Percentiles rank a stretch among this genome's conserved stretches.
These are phyloP conservation scores for Lobophora halterata DNA, from an alignment of 2,888 invertebrate genomes.

Conservation along the genomic window DNA sequence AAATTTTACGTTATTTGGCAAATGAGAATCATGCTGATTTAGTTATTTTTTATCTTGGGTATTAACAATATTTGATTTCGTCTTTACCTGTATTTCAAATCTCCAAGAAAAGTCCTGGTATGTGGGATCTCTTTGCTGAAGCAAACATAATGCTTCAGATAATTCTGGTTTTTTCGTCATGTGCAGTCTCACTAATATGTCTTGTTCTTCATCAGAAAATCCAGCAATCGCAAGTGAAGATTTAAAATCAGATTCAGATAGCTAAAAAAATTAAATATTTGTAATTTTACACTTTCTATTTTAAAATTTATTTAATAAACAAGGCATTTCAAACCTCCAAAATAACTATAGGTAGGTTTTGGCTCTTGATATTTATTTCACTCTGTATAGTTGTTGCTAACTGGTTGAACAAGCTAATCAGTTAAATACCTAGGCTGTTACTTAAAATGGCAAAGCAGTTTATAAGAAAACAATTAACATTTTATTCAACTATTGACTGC, in stretches of 20 bases:
- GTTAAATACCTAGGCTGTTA: no score
- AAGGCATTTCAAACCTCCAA: no score
- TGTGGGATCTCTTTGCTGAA: constrained; percentile 61
- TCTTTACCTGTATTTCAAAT: constrained; percentile 67
- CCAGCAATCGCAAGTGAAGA: constrained; percentile 75
- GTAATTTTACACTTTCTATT: no score
- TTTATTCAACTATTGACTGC: no score
- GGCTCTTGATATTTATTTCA: no score
- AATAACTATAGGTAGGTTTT: no score
- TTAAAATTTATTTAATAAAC: neutral
- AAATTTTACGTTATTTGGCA: neutral
- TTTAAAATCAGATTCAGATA: constrained; percentile 66
- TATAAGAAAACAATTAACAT: no score
- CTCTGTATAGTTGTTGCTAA: no score
- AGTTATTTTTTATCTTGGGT: neutral
- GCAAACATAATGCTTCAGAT: constrained; percentile 66
- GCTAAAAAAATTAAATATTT: constrained; percentile 45
- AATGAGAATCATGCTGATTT: neutral
- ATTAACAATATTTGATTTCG: neutral
- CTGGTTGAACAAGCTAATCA: no score
- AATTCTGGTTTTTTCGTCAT: constrained; percentile 78
- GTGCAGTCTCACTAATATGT: constrained; percentile 81
- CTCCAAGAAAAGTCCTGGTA: constrained; percentile 72
- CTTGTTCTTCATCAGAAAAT: constrained; percentile 82
- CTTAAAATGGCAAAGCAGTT: no score